Evolutionary conservation across 1,140 invertebrate genomes (phyloP).

Genomic region (Mya arenaria): DNA sequence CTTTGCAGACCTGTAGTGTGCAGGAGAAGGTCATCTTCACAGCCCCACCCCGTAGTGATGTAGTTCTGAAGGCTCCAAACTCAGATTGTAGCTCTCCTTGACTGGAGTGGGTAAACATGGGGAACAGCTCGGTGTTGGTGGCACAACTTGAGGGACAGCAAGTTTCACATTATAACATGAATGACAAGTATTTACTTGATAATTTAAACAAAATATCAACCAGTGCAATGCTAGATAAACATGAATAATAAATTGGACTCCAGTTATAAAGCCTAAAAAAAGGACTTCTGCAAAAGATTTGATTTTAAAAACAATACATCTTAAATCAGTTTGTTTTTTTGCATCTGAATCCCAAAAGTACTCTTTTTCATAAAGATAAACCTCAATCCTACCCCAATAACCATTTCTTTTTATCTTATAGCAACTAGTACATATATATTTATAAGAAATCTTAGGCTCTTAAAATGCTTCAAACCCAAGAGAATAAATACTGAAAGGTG

Average conservation of each 20-base stretch:
- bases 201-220: too few species aligned
- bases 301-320: background rate
- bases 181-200: background rate
- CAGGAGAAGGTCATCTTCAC: conserved; percentile 61
- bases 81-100: conserved; percentile 49
- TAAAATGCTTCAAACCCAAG: too few species aligned
- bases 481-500: too few species aligned
- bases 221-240: too few species aligned
- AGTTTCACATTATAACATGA: background rate
- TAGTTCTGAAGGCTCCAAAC: conserved; percentile 53
- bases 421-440: too few species aligned
- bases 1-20: conserved; percentile 52
- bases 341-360: too few species aligned
- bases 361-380: too few species aligned
- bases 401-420: too few species aligned
- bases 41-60: conserved; percentile 46
- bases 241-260: background rate
- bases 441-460: too few species aligned
- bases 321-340: too few species aligned
- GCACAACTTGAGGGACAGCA: conserved; percentile 25
- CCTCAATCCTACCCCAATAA: too few species aligned
- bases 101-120: background rate
- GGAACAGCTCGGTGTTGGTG: conserved; percentile 16
- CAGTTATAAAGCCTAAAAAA: background rate
- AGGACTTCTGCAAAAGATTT: background rate